phyloP scores from a whole-genome alignment of 64 coral and sea anemone genomes.

The Actinia tenebrosa region DNA sequence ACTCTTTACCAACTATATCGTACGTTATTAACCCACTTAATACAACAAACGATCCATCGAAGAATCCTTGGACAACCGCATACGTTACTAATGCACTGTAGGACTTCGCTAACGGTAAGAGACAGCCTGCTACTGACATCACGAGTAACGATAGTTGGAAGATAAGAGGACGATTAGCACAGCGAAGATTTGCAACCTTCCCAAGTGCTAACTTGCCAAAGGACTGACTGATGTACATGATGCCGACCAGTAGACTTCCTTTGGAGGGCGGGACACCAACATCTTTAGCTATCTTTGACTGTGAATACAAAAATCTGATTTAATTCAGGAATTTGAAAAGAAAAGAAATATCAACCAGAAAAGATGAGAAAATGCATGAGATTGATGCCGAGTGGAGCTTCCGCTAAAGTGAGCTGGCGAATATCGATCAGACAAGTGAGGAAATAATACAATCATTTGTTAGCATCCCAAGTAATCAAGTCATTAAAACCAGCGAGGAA shows the following conservation, averaged over 20 bases:
- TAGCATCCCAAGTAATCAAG: neutral
- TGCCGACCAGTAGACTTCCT: slow-evolving; percentile 61
- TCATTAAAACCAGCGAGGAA: neutral
- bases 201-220: slow-evolving; percentile 71
- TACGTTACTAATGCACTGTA: slow-evolving; percentile 54
- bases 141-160: slow-evolving; percentile 56
- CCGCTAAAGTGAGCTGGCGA: slow-evolving; percentile 3
- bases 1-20: slow-evolving; percentile 68
- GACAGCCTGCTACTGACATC: slow-evolving; percentile 50
- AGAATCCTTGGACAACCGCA: slow-evolving; percentile 32
- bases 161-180: slow-evolving; percentile 46
- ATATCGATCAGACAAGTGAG: neutral
- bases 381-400: slow-evolving; percentile 13
- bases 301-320: neutral
- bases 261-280: slow-evolving; percentile 59
- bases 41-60: slow-evolving; percentile 52
- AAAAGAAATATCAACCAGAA: neutral
- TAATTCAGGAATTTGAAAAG: neutral
- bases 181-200: slow-evolving; percentile 46
- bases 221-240: slow-evolving; percentile 61
- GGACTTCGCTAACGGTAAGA: slow-evolving; percentile 58
- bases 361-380: neutral
- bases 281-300: slow-evolving; percentile 59
- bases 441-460: slow-evolving; percentile 7
- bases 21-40: slow-evolving; percentile 66